Conservation (phyloP, 2,888 invertebrate genomes). For the Acanthosepion esculentum region DNA sequence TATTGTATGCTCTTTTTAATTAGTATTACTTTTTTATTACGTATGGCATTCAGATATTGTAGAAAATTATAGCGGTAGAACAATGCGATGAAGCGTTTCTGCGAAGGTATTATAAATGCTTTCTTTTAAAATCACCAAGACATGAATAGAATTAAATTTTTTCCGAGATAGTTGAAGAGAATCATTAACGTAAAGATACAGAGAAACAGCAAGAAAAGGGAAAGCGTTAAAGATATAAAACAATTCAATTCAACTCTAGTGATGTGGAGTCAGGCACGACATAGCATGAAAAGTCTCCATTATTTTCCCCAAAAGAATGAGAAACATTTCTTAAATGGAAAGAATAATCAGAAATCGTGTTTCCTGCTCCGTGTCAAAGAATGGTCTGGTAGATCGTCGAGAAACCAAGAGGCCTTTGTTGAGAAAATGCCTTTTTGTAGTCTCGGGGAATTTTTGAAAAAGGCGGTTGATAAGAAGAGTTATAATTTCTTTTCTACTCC, state of each 20-base stretch:
- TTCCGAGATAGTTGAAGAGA: neutral
- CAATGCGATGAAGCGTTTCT: neutral
- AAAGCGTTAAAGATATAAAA: neutral
- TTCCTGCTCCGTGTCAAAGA: neutral
- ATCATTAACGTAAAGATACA: neutral
- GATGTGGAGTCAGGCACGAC: neutral
- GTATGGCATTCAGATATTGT: too few relatives aligned
- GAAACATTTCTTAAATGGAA: constrained; percentile 8
- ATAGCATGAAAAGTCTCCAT: neutral
- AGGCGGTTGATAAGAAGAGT: too few relatives aligned
- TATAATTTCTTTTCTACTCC: too few relatives aligned
- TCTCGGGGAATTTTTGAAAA: neutral
- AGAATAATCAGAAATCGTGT: constrained; percentile 17
- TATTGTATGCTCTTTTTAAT: too few relatives aligned
- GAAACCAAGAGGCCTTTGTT: neutral
- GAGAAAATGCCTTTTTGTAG: neutral
- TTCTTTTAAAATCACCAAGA: neutral
- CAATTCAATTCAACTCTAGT: neutral
- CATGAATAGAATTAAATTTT: neutral
- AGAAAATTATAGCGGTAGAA: neutral
- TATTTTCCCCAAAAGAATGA: neutral
- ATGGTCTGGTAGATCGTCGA: neutral
- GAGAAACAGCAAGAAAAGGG: neutral
- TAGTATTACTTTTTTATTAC: too few relatives aligned
- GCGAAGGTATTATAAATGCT: neutral